Percentiles rank a stretch among this genome's conserved stretches.
Conservation (phyloP, 2,888 invertebrate species). For the Noctua janthina region DNA sequence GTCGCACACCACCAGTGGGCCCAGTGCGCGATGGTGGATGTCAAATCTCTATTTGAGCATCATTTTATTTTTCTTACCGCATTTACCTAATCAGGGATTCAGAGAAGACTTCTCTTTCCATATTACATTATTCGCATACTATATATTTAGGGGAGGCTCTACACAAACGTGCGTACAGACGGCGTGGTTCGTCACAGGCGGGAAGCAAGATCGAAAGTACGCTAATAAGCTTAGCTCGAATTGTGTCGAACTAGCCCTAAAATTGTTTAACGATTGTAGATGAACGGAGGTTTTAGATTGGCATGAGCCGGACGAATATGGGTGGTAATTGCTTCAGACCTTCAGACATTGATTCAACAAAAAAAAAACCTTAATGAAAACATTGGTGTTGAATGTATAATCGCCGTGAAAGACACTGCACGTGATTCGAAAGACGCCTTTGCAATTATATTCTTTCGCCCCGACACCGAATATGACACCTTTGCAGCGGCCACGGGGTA, state of each 20-base stretch:
- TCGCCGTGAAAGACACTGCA: too few species aligned
- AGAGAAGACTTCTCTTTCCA: not conserved
- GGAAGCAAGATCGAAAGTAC: not conserved
- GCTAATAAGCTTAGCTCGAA: not conserved
- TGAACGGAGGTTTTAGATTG: not conserved
- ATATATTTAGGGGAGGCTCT: not conserved
- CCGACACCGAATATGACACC: too few species aligned
- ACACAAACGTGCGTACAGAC: not conserved
- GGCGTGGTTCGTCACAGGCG: not conserved
- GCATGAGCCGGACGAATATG: not conserved
- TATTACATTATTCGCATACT: not conserved
- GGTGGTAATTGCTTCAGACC: not conserved
- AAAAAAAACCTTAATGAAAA: too few species aligned
- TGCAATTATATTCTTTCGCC: too few species aligned
- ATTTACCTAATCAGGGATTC: not conserved
- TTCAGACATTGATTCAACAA: not conserved
- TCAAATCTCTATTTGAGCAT: not conserved
- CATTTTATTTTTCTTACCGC: not conserved
- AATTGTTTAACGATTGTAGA: not conserved
- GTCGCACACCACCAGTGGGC: not conserved
- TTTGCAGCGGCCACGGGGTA: too few species aligned
- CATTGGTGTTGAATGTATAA: too few species aligned
- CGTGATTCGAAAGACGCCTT: too few species aligned
- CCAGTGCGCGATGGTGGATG: not conserved
- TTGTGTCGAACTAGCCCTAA: not conserved